phyloP scores from a whole-genome alignment of 35 echinoderm and acorn worm genomes.

The Lytechinus variegatus region DNA sequence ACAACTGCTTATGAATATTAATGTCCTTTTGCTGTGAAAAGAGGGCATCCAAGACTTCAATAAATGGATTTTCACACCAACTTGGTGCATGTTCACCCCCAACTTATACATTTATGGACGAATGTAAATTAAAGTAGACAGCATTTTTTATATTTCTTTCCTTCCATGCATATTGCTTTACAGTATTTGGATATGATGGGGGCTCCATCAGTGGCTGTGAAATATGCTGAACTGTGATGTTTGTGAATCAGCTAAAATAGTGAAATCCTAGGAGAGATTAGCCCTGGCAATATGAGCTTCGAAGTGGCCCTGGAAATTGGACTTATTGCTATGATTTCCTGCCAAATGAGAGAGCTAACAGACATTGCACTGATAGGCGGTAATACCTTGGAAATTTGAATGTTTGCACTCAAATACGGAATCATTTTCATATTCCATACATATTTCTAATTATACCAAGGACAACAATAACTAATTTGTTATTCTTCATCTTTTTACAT shows the following conservation, averaged over 20 bases:
- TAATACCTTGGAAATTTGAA: neutral
- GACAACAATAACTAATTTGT: no score
- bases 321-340: constrained; percentile 4
- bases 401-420: neutral
- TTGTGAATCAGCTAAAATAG: constrained; percentile 3
- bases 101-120: no score
- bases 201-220: neutral
- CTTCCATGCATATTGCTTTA: neutral
- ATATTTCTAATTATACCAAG: no score
- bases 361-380: neutral
- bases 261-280: neutral
- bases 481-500: no score
- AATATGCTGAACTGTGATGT: neutral
- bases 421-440: no score
- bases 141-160: neutral
- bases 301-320: neutral
- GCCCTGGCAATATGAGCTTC: neutral
- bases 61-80: no score
- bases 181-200: neutral
- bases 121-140: neutral
- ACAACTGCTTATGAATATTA: no score
- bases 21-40: no score
- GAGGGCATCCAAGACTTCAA: no score
- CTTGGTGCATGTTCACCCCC: no score
- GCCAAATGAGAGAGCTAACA: neutral